A percentile compares a stretch with the other conserved stretches of the same genome.
Evolutionary conservation across 2,797 vertebrate genomes (phyloP).

Genomic region (Discoglossus pictus): DNA sequence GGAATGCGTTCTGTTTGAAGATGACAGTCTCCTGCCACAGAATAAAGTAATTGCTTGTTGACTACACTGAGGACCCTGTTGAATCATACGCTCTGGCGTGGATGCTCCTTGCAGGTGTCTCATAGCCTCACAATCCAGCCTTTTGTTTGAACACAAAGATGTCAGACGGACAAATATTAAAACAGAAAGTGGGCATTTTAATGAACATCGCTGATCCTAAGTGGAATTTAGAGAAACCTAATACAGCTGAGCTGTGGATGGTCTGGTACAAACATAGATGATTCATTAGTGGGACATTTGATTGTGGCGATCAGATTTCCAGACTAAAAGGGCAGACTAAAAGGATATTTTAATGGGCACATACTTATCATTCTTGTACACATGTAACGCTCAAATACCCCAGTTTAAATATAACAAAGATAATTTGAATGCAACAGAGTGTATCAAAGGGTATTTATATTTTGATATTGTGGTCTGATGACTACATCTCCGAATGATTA

Average conservation of each 20-base stretch:
- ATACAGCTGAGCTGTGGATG: conserved; percentile 53
- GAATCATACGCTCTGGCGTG: conserved; percentile 78
- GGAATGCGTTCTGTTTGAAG: conserved; percentile 95
- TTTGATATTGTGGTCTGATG: too few species aligned
- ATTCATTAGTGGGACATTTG: conserved; percentile 55
- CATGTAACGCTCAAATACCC: conserved; percentile 1
- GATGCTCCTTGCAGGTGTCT: conserved; percentile 89
- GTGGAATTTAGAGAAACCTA: conserved; percentile 69
- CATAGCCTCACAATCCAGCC: conserved; percentile 78
- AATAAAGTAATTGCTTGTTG: conserved; percentile 89
- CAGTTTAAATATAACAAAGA: too few species aligned
- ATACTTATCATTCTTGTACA: conserved; percentile 38
- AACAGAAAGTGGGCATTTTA: conserved; percentile 77
- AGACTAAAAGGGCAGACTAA: conserved; percentile 50
- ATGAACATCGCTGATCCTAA: conserved; percentile 64
- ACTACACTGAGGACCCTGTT: conserved; percentile 75
- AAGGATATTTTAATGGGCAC: conserved; percentile 46
- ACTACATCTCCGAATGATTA: too few species aligned
- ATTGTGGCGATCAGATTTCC: conserved; percentile 56
- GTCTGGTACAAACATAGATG: conserved; percentile 52
- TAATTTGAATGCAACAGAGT: too few species aligned
- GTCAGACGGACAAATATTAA: conserved; percentile 77
- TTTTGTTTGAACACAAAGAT: conserved; percentile 78
- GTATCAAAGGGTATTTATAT: too few species aligned
- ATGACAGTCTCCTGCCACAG: conserved; percentile 88